A percentile compares a stretch with the other conserved stretches of the same genome.
Evolutionary conservation across 2,888 invertebrate genomes (phyloP).

Genomic region (Drosophila buzzatii): DNA sequence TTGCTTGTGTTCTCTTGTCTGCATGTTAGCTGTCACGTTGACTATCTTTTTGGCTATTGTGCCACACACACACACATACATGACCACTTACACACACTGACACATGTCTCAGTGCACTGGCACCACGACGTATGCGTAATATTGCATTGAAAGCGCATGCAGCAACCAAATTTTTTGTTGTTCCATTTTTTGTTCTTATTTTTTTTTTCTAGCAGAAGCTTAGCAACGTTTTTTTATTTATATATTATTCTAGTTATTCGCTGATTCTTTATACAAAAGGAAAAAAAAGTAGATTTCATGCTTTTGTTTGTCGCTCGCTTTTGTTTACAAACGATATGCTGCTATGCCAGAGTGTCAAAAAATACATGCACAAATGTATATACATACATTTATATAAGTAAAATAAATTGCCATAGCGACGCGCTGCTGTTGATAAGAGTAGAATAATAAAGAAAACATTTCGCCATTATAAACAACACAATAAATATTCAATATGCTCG

Average conservation of each 20-base stretch:
- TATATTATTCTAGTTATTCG: constrained; percentile 21
- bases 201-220: constrained; percentile 51
- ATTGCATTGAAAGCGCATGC: constrained; percentile 63
- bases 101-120: constrained; percentile 39
- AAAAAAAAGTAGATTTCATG: constrained; percentile 32
- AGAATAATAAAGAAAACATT: constrained; percentile 43
- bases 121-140: constrained; percentile 77
- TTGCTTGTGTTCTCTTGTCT: constrained; percentile 41
- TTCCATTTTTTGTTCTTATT: constrained; percentile 32
- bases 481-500: constrained; percentile 38
- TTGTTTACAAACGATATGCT: constrained; percentile 61
- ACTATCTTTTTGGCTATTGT: constrained; percentile 68
- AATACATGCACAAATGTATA: constrained; percentile 16
- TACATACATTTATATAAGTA: constrained; percentile 20
- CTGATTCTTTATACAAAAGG: constrained; percentile 44
- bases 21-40: constrained; percentile 70
- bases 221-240: constrained; percentile 23
- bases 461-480: constrained; percentile 14
- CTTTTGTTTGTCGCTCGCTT: constrained; percentile 54
- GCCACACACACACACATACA: constrained; percentile 28
- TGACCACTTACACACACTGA: constrained; percentile 21
- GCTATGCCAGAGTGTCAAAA: constrained; percentile 40
- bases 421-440: constrained; percentile 49
- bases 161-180: constrained; percentile 40
- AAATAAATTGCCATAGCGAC: constrained; percentile 64